Base-by-base conservation (phyloP, 1,140 invertebrate species). In the Aphelenchoides fujianensis region DNA sequence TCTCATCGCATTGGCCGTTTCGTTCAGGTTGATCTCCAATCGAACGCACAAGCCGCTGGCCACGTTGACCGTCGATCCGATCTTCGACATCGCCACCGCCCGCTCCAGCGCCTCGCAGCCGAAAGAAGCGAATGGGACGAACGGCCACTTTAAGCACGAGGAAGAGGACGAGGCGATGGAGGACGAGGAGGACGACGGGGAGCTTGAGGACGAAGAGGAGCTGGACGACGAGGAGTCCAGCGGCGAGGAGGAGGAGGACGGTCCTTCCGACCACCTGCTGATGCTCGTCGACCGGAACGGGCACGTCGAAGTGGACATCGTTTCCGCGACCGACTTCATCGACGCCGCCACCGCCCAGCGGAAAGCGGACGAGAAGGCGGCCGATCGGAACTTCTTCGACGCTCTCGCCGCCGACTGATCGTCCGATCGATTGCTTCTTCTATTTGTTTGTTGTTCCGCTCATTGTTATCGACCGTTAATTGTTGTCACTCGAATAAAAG, bases 381-480 rank as follows among this genome's bases (percentile, higher is more conserved):
- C 5, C 55, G 55, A 59, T 59, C 55, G 19, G 34, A 19, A 5
- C 5, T 5, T 59, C 19, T 5, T 59, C 34, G 19, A 5, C 34
- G 19, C 19, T 7, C 19, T 59, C 5, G 19, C 55, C 5, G 55
- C 28, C 28, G n/a, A n/a, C n/a, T n/a, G n/a, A n/a, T n/a, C n/a
- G n/a, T n/a, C n/a, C n/a, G n/a, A n/a, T n/a, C n/a, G n/a, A n/a
- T n/a, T n/a, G n/a, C n/a, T n/a, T n/a, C n/a, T n/a, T n/a, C n/a
- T n/a, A n/a, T 59, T 30, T 30, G 34, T 5, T 59, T 59, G 55
- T 59, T 59, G 55, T 59, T 59, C n/a, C n/a, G n/a, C n/a, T n/a
- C n/a, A n/a, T n/a, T n/a, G n/a, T n/a, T n/a, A n/a, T n/a, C n/a
- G 23, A 48, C n/a, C n/a, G 41, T 48, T 48, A 48, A 48, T 48